phyloP scores from a whole-genome alignment of 2,888 invertebrate genomes.

The Allolobophora icterica region DNA sequence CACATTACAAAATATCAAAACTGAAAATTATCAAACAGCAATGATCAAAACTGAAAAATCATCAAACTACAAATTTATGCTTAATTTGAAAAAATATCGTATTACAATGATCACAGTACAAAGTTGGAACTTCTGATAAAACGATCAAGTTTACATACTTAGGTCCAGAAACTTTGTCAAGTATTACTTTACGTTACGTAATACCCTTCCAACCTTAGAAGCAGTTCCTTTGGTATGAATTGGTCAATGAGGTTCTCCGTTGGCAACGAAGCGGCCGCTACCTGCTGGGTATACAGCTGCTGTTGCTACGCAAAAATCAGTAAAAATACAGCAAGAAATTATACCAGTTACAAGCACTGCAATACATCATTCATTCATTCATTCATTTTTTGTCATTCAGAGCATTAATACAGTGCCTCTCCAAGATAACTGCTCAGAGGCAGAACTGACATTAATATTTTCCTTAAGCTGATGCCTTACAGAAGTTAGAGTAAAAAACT shows the following conservation, averaged over 20 bases:
- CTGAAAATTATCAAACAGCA: too few relatives aligned
- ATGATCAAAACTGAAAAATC: neutral
- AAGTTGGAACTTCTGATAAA: neutral
- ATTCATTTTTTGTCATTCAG: too few relatives aligned
- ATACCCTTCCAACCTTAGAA: neutral
- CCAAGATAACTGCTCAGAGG: too few relatives aligned
- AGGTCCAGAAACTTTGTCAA: too few relatives aligned
- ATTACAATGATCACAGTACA: neutral
- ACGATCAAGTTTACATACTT: too few relatives aligned
- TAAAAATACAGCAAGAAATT: neutral
- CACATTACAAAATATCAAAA: too few relatives aligned
- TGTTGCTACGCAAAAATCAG: neutral
- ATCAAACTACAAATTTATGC: neutral
- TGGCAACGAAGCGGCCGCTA: neutral
- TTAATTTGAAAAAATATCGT: neutral
- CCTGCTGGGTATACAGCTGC: neutral
- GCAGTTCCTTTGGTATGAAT: constrained; percentile 26
- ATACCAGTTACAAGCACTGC: neutral
- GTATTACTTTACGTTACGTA: neutral
- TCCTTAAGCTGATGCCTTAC: too few relatives aligned
- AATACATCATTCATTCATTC: neutral
- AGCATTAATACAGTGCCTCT: too few relatives aligned
- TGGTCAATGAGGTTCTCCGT: neutral
- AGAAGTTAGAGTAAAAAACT: too few relatives aligned
- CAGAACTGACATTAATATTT: too few relatives aligned